Evolutionary conservation across 2,113 vertebrate genomes (phyloP).

Genomic region (Galbula dea): DNA sequence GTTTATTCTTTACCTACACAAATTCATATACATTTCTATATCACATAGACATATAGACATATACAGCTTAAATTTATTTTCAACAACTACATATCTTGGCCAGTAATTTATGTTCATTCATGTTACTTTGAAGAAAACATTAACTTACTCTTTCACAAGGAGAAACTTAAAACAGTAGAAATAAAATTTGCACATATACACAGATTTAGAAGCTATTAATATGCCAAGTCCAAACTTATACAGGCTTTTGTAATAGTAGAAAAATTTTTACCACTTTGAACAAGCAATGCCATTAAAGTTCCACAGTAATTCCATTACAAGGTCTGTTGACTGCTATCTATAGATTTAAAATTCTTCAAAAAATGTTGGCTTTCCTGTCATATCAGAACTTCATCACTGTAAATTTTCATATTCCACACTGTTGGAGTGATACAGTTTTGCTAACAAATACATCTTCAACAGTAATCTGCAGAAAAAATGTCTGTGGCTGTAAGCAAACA

Average conservation of each 20-base stretch:
- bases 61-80: not conserved
- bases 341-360: not conserved
- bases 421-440: not conserved
- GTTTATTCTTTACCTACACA: not conserved
- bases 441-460: not conserved
- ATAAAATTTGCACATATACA: not conserved
- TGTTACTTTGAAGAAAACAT: not conserved
- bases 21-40: not conserved
- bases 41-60: too few species aligned
- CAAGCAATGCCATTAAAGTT: not conserved
- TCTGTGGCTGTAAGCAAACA: not conserved
- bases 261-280: not conserved
- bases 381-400: not conserved
- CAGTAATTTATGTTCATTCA: not conserved
- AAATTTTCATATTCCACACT: not conserved
- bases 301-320: not conserved
- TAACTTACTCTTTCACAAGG: not conserved
- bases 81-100: not conserved
- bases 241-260: not conserved
- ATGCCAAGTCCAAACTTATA: not conserved
- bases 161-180: not conserved
- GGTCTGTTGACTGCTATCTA: not conserved
- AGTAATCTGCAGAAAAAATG: not conserved
- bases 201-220: not conserved
- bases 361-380: rapidly evolving